These are phyloP conservation scores for Lepidurus couesii DNA, from an alignment of 1,140 invertebrate genomes.

Conservation along the genomic window DNA sequence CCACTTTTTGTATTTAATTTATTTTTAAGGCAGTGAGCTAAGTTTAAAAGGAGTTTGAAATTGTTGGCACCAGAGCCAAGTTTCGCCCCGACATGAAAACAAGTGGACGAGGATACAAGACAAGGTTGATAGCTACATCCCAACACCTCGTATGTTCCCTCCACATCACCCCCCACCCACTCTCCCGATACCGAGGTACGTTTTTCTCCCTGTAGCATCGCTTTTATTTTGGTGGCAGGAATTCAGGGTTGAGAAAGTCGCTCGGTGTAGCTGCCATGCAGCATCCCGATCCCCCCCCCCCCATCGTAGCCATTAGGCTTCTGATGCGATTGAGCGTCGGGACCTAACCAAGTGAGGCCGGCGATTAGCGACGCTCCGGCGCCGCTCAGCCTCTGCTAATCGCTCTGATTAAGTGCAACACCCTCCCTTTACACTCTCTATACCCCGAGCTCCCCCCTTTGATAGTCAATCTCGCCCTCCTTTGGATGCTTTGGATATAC, in stretches of 20 bases:
- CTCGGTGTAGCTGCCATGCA: neutral
- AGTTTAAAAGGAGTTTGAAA: slow-evolving; percentile 20
- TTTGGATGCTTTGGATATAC: neutral
- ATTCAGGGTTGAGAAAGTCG: slow-evolving; percentile 19
- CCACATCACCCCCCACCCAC: neutral
- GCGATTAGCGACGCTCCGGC: slow-evolving; percentile 16
- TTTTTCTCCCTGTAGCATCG: slow-evolving; percentile 6
- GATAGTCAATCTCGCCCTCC: neutral
- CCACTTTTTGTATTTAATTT: neutral
- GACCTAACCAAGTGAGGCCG: slow-evolving; percentile 20
- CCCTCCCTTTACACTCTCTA: neutral
- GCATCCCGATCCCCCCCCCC: neutral
- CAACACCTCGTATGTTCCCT: slow-evolving; percentile 2
- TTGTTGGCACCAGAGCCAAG: slow-evolving; percentile 12
- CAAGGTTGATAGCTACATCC: slow-evolving; percentile 1
- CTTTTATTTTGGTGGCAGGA: slow-evolving; percentile 15
- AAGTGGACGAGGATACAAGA: neutral
- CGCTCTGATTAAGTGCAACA: slow-evolving; percentile 18
- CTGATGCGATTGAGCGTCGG: slow-evolving; percentile 17
- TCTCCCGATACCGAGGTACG: neutral
- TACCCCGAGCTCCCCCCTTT: neutral
- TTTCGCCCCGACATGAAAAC: slow-evolving; percentile 2
- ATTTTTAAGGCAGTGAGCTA: neutral
- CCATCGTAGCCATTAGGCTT: slow-evolving; percentile 12
- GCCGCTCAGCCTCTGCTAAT: slow-evolving; percentile 20